A percentile compares a stretch with the other conserved stretches of the same genome.
Evolutionary conservation across 64 coral and sea anemone species (phyloP).

Genomic region (Actinia equina): DNA sequence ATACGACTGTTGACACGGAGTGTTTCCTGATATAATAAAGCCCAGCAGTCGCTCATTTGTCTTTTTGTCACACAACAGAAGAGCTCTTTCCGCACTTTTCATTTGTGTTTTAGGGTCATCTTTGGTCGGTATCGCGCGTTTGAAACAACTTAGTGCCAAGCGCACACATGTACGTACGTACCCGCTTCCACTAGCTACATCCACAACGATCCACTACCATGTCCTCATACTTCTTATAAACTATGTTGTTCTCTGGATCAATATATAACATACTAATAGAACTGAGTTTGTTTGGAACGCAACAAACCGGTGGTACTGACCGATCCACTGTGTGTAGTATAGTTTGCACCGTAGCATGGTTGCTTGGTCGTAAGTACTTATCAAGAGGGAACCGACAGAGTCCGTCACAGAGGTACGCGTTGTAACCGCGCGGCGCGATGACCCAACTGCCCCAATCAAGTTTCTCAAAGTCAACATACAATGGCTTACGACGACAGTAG

Average conservation of each 20-base stretch:
- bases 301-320: constrained; percentile 71
- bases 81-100: not conserved
- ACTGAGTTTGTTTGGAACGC: constrained; percentile 89
- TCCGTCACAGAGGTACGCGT: constrained; percentile 83
- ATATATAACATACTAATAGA: constrained; percentile 84
- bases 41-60: not conserved
- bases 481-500: constrained; percentile 54
- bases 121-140: not conserved
- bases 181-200: constrained; percentile 40
- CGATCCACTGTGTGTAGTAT: constrained; percentile 74
- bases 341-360: constrained; percentile 94
- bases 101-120: not conserved
- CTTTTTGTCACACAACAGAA: not conserved
- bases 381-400: constrained; percentile 82
- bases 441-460: constrained; percentile 90
- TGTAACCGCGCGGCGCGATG: constrained; percentile 80
- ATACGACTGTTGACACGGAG: not conserved
- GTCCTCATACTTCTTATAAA: constrained; percentile 89
- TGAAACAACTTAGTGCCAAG: not conserved
- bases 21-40: not conserved
- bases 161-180: not conserved
- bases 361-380: constrained; percentile 78
- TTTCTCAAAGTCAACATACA: constrained; percentile 86
- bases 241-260: constrained; percentile 60
- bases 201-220: constrained; percentile 97